phyloP scores from a whole-genome alignment of 2,113 vertebrate species.

The Actenoides hombroni region DNA sequence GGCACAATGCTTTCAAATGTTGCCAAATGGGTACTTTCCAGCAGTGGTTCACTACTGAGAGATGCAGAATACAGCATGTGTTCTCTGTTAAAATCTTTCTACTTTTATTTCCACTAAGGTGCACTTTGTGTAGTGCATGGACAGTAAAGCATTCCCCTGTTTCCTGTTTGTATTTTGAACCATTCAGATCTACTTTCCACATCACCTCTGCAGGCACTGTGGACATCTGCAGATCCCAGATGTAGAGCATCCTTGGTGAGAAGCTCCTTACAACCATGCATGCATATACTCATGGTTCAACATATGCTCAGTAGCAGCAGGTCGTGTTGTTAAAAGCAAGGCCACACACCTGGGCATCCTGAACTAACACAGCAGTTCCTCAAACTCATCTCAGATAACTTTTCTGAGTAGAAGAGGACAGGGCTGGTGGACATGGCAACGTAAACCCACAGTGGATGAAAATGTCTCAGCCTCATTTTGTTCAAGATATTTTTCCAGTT shows the following conservation, averaged over 20 bases:
- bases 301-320: background rate
- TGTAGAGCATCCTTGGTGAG: background rate
- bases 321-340: background rate
- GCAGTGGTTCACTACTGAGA: background rate
- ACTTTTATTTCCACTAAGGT: background rate
- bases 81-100: background rate
- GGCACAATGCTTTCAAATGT: background rate
- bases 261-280: background rate
- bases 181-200: background rate
- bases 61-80: background rate
- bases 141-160: background rate
- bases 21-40: background rate
- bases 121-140: background rate
- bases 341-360: background rate
- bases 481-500: background rate
- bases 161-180: background rate
- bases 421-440: rapidly evolving
- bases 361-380: background rate
- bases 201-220: background rate
- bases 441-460: rapidly evolving
- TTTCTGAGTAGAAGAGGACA: background rate
- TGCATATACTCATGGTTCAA: background rate
- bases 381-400: background rate
- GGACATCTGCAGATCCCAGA: background rate
- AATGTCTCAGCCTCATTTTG: background rate